phyloP scores from a whole-genome alignment of 1,140 invertebrate species.

The Lethrus apterus region DNA sequence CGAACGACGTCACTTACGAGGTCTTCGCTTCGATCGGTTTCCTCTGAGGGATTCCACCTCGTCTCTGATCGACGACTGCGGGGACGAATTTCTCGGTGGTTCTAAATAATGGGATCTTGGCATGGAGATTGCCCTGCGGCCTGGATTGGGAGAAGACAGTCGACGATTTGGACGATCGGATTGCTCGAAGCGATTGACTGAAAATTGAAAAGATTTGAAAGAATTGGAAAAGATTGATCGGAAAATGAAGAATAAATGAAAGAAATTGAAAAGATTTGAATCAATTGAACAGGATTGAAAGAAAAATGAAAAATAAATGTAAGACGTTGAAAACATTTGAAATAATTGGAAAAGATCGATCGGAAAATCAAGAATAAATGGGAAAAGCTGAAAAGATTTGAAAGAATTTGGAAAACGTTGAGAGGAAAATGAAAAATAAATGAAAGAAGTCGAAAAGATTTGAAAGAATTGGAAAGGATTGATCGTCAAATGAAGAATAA shows the following conservation, averaged over 20 bases:
- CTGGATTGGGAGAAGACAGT: conserved; percentile 8
- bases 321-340: neutral
- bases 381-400: too few species aligned
- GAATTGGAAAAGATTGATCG: conserved; percentile 5
- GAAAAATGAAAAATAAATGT: too few species aligned
- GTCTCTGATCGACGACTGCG: too few species aligned
- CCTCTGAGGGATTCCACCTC: conserved; percentile 22
- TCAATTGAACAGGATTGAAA: too few species aligned
- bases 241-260: too few species aligned
- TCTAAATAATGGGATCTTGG: conserved; percentile 31
- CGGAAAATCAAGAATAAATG: too few species aligned
- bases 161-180: neutral
- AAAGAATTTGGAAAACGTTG: too few species aligned
- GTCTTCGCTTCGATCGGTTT: conserved; percentile 4
- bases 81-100: conserved; percentile 21
- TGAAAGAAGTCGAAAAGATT: neutral
- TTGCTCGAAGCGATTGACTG: conserved; percentile 6
- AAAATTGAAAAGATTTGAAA: neutral
- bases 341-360: conserved; percentile 6
- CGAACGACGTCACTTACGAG: too few species aligned
- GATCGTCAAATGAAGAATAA: too few species aligned
- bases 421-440: too few species aligned
- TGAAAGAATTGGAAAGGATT: conserved; percentile 6
- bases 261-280: too few species aligned
- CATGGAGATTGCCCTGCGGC: conserved; percentile 26